Conservation (phyloP, 64 coral and sea anemone genomes). For the Cladopsammia gracilis region DNA sequence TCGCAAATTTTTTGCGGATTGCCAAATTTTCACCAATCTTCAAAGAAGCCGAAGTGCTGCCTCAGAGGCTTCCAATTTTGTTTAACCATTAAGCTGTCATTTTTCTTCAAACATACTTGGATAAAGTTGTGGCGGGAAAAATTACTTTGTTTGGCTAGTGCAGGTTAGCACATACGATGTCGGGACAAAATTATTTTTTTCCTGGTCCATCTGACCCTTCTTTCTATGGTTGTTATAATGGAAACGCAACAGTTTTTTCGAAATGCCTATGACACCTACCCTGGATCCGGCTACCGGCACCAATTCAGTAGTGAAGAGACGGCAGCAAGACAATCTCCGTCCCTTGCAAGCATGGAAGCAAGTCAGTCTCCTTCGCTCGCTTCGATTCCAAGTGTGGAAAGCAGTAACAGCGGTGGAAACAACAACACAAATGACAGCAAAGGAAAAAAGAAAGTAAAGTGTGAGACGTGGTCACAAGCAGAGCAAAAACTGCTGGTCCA, state of each 20-base stretch:
- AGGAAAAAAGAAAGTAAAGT: constrained; percentile 18
- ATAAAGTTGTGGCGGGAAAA: constrained; percentile 18
- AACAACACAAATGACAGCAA: too few species aligned
- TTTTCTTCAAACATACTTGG: constrained; percentile 6
- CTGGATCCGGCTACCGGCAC: neutral
- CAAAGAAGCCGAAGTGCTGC: constrained; percentile 8
- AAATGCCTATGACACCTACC: constrained; percentile 7
- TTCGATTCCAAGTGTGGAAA: constrained; percentile 16
- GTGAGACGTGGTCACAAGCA: constrained; percentile 6
- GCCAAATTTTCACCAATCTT: constrained; percentile 4
- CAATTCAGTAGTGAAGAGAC: constrained; percentile 3
- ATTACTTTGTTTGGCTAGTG: constrained; percentile 24
- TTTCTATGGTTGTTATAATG: neutral
- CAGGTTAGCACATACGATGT: constrained; percentile 20
- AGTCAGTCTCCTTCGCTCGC: constrained; percentile 11
- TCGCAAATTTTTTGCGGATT: constrained; percentile 12
- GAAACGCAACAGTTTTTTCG: neutral
- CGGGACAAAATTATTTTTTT: constrained; percentile 28
- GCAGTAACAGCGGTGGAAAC: too few species aligned
- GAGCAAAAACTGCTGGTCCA: constrained; percentile 34
- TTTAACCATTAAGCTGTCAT: constrained; percentile 30
- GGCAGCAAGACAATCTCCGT: constrained; percentile 26
- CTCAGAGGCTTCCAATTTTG: constrained; percentile 18
- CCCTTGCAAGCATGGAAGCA: constrained; percentile 33
- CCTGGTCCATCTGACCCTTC: constrained; percentile 8